These are phyloP conservation scores for Trypoxylus dichotomus DNA, from an alignment of 1,140 invertebrate genomes.

Conservation along the genomic window DNA sequence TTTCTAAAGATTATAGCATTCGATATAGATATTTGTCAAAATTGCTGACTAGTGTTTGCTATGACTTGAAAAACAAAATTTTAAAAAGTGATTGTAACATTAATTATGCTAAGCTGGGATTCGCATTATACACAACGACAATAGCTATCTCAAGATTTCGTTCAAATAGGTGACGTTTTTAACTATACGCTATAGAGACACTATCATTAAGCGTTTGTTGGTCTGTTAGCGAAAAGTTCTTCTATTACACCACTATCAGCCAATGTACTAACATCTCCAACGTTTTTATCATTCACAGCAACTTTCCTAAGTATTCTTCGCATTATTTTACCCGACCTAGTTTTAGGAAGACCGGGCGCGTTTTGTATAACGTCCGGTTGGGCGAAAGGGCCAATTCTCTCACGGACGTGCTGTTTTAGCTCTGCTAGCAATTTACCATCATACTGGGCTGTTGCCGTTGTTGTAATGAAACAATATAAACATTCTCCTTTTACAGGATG, in stretches of 20 bases:
- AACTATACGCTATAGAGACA: neutral
- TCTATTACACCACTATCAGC: constrained; percentile 87
- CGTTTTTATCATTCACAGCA: constrained; percentile 80
- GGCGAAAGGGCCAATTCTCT: constrained; percentile 95
- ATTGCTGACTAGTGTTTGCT: too few species aligned
- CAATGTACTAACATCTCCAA: constrained; percentile 92
- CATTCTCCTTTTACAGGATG: constrained; percentile 95
- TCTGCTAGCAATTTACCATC: constrained; percentile 71
- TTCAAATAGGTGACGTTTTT: too few species aligned
- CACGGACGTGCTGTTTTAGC: constrained; percentile 82
- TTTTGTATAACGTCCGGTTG: constrained; percentile 92
- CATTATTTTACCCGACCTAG: constrained; percentile 98
- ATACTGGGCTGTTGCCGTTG: constrained; percentile 75
- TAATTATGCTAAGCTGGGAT: neutral
- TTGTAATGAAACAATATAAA: constrained; percentile 93
- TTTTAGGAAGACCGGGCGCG: constrained; percentile 92
- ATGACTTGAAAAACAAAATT: too few species aligned
- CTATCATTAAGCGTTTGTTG: constrained; percentile 43
- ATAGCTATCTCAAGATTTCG: neutral
- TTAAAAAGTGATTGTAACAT: neutral
- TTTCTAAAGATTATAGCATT: too few species aligned
- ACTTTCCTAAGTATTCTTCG: constrained; percentile 91
- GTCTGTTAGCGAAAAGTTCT: constrained; percentile 72
- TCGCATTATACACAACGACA: neutral
- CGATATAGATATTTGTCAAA: too few species aligned